Evolutionary conservation across 2,113 vertebrate species (phyloP).

Genomic region (Cisticola juncidis): DNA sequence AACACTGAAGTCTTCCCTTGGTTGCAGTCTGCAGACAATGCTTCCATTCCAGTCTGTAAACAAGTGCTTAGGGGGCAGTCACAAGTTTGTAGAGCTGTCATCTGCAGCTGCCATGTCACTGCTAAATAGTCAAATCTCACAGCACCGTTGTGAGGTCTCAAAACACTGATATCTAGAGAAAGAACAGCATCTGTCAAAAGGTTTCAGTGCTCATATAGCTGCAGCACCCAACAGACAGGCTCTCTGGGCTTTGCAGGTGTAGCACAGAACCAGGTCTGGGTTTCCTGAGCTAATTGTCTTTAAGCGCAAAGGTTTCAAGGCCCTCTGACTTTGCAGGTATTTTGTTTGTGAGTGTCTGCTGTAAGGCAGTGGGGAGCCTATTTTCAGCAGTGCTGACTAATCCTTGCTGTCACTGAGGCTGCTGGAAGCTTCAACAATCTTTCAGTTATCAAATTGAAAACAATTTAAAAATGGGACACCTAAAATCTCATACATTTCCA

Average conservation of each 20-base stretch:
- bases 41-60: not conserved
- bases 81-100: slow-evolving; percentile 21
- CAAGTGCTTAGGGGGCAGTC: not conserved
- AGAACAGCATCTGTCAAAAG: not conserved
- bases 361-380: not conserved
- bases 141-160: not conserved
- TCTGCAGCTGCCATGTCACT: not conserved
- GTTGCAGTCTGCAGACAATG: not conserved
- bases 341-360: not conserved
- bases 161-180: not conserved
- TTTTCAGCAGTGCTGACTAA: slow-evolving; percentile 9
- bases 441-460: not conserved
- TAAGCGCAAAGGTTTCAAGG: not conserved
- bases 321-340: not conserved
- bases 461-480: not conserved
- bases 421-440: not conserved
- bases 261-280: not conserved
- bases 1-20: not conserved
- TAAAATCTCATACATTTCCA: not conserved
- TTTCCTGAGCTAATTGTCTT: not conserved
- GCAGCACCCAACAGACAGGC: not conserved
- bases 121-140: not conserved
- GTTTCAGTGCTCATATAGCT: not conserved
- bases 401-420: not conserved
- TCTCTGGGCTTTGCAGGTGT: not conserved